Conservation (phyloP, 2,113 vertebrate genomes). For the Lycaon pictus region DNA sequence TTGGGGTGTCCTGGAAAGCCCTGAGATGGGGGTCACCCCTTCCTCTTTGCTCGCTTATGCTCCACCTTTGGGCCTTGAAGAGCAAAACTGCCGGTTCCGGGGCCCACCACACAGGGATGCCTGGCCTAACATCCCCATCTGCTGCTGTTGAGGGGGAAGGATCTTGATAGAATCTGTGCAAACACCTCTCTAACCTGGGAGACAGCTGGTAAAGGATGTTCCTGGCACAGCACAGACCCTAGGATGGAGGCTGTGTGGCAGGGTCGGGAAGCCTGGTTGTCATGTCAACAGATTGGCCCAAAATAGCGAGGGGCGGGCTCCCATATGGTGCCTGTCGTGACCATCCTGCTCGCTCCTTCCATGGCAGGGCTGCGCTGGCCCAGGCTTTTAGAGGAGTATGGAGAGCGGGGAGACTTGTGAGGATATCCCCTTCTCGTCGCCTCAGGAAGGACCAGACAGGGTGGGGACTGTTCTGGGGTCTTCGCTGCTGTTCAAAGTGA, state of each 20-base stretch:
- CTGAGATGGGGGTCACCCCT: neutral
- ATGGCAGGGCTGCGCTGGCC: neutral
- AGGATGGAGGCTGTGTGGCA: neutral
- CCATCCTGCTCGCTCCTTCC: neutral
- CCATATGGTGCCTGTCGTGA: slow-evolving; percentile 41
- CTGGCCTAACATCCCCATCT: fast-evolving
- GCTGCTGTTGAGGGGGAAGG: neutral
- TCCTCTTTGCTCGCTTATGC: neutral
- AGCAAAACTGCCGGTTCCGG: neutral
- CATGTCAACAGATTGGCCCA: slow-evolving; percentile 52
- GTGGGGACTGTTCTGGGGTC: neutral
- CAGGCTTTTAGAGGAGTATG: neutral
- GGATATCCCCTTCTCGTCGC: neutral
- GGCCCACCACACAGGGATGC: too few species aligned
- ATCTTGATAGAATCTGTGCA: neutral
- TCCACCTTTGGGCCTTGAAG: neutral
- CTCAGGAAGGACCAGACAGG: neutral
- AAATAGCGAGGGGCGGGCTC: slow-evolving; percentile 58
- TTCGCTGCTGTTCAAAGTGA: neutral
- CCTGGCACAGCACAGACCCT: neutral
- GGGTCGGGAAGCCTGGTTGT: slow-evolving; percentile 62
- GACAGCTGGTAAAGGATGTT: neutral
- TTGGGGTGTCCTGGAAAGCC: neutral
- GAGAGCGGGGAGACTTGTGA: neutral
- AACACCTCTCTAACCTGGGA: fast-evolving